Base-by-base conservation (phyloP, 2,888 invertebrate species). In the Volucella zonaria region DNA sequence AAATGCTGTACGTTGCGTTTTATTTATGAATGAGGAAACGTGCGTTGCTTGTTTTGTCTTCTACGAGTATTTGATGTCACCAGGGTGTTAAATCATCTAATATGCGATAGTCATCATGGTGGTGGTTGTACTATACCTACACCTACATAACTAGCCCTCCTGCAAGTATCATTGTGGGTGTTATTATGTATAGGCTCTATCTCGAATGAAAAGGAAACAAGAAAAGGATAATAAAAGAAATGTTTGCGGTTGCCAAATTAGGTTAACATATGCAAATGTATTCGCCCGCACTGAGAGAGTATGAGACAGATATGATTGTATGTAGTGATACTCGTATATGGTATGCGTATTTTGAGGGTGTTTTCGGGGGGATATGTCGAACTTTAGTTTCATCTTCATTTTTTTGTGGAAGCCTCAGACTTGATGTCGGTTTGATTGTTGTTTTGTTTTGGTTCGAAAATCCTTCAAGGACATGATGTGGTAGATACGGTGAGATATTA, bases 21-120 rank as follows among this genome's bases (percentile, higher is more conserved):
- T 80, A 80, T 85, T 85, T 85, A 85, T 85, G 85, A 85, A 80
- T 76, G 76, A 76, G 62, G 67, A 68, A 54, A 82, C 80, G 85
- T 76, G 67, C 62, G 62, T 42, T 71, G 31, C 61, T 31, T 51
- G 70, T 62, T 62, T 12, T 40, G 18, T 49, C 58, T 31, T 47
- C 51, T 40, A n/a, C n/a, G n/a, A n/a, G n/a, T n/a, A 49, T 70
- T 62, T 43, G 45, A 70, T 73, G 78, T 78, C 78, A 74, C 56
- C 61, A 56, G 68, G 79, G 58, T 58, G 68, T 58, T 75, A 79
- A 74, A 83, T 75, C 68, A 74, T 78, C 64, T 51, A 71, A 64
- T 54, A 45, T 51, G 31, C 31, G 18, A 52, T 18, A 31, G 31
- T 43, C 64, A 68, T 68, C 51, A 66, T 79, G 68, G 10, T 42